A percentile compares a stretch with the other conserved stretches of the same genome.
Conservation (phyloP, 2,113 vertebrate species). For the Potamarius usumacintae region DNA sequence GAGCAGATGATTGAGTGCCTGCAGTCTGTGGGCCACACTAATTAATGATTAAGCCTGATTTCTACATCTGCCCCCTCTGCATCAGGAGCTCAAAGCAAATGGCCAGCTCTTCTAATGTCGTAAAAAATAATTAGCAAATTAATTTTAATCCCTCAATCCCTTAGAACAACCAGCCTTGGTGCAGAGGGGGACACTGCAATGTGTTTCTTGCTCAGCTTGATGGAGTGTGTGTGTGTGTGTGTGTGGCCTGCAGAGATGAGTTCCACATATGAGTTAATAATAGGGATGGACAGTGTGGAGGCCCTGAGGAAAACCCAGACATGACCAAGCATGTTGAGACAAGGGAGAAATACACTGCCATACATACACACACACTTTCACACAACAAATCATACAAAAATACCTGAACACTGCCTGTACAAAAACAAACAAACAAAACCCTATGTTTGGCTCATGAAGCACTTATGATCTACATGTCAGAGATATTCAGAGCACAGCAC, state of each 20-base stretch:
- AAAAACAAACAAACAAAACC: neutral
- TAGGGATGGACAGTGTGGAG: conserved; percentile 56
- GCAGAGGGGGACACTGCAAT: conserved; percentile 52
- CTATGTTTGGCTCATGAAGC: neutral
- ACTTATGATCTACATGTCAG: neutral
- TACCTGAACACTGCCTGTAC: neutral
- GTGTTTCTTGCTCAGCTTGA: conserved; percentile 64
- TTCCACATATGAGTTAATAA: conserved; percentile 58
- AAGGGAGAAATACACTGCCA: neutral
- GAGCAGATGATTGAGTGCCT: conserved; percentile 4
- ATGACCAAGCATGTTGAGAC: conserved; percentile 36
- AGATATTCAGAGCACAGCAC: neutral
- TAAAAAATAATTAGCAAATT: conserved; percentile 39
- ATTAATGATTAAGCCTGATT: conserved; percentile 30
- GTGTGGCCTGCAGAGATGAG: conserved; percentile 50
- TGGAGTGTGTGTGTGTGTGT: conserved; percentile 34
- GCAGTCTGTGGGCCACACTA: conserved; percentile 17
- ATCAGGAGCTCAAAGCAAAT: conserved; percentile 22
- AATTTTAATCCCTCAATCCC: conserved; percentile 22
- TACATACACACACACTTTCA: neutral
- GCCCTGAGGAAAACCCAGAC: conserved; percentile 52
- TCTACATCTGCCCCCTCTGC: conserved; percentile 28
- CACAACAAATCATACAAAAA: neutral
- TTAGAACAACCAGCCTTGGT: conserved; percentile 12
- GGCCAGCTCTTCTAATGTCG: conserved; percentile 21